These are phyloP conservation scores for Seladonia tumulorum DNA, from an alignment of 2,888 invertebrate genomes.

Conservation along the genomic window DNA sequence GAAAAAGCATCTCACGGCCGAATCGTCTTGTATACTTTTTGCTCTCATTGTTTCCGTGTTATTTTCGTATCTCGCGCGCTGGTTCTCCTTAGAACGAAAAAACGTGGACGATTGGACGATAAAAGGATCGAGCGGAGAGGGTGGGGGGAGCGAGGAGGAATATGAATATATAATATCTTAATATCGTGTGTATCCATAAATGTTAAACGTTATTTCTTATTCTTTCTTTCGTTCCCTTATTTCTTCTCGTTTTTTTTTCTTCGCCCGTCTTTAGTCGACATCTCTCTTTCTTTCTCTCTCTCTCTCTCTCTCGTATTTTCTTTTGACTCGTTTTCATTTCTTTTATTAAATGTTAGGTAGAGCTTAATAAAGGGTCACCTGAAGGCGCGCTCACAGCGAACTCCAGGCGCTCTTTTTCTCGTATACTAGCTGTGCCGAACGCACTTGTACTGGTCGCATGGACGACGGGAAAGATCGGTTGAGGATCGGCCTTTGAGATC, in stretches of 20 bases:
- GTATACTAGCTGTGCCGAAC: conserved; percentile 84
- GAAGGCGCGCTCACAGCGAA: conserved; percentile 77
- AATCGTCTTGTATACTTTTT: neutral
- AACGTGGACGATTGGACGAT: conserved; percentile 48
- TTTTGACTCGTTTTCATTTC: conserved; percentile 67
- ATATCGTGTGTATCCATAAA: conserved; percentile 78
- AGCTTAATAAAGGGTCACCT: conserved; percentile 78
- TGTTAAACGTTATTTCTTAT: conserved; percentile 76
- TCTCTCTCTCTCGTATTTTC: conserved; percentile 62
- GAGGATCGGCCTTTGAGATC: conserved; percentile 65
- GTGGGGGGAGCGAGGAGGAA: conserved; percentile 59
- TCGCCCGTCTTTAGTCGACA: neutral
- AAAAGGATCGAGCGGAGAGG: conserved; percentile 58
- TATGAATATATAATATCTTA: conserved; percentile 76
- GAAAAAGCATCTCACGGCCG: conserved; percentile 41
- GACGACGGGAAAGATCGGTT: conserved; percentile 74
- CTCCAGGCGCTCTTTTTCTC: conserved; percentile 79
- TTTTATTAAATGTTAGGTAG: conserved; percentile 83
- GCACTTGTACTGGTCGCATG: conserved; percentile 84
- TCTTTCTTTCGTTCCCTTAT: conserved; percentile 26
- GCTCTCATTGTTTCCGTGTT: neutral
- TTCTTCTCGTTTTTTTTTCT: conserved; percentile 15
- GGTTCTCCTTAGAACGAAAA: conserved; percentile 50
- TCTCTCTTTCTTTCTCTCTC: neutral
- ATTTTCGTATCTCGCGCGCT: conserved; percentile 34